Percentiles rank a stretch among this genome's conserved stretches.
Conservation (phyloP, 2,113 vertebrate genomes). For the Panurus biarmicus region DNA sequence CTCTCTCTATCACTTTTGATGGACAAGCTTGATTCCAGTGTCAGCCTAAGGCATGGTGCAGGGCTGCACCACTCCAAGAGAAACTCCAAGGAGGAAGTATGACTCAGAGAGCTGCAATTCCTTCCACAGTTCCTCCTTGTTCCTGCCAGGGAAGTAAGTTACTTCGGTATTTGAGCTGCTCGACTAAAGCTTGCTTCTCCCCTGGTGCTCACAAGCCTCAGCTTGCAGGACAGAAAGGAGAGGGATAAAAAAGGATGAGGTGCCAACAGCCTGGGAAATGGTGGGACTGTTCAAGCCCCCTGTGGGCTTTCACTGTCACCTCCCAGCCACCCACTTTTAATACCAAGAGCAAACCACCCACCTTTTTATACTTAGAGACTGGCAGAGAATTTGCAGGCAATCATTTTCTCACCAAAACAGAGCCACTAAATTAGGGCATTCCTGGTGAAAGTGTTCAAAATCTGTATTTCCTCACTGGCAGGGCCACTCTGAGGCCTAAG, state of each 20-base stretch:
- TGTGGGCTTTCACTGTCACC: background rate
- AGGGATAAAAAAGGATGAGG: background rate
- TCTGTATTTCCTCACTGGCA: background rate
- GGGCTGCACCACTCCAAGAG: conserved; percentile 44
- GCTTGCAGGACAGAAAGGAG: background rate
- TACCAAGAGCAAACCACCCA: background rate
- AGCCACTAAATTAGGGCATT: background rate
- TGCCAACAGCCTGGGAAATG: background rate
- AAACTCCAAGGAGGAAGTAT: conserved; percentile 55
- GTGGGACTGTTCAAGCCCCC: background rate
- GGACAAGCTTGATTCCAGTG: background rate
- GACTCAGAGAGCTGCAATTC: conserved; percentile 57
- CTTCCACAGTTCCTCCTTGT: conserved; percentile 55
- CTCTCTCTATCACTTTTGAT: background rate
- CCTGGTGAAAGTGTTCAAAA: background rate
- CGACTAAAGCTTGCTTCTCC: background rate
- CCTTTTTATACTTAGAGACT: background rate
- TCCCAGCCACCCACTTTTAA: background rate
- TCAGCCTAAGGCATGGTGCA: conserved; percentile 32
- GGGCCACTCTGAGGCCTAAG: background rate
- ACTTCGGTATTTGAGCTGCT: background rate
- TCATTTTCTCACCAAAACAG: background rate
- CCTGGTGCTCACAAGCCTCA: background rate
- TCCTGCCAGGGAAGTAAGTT: conserved; percentile 34
- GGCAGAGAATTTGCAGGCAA: background rate